Conservation (phyloP, 1,140 invertebrate genomes). For the Panonychus citri region DNA sequence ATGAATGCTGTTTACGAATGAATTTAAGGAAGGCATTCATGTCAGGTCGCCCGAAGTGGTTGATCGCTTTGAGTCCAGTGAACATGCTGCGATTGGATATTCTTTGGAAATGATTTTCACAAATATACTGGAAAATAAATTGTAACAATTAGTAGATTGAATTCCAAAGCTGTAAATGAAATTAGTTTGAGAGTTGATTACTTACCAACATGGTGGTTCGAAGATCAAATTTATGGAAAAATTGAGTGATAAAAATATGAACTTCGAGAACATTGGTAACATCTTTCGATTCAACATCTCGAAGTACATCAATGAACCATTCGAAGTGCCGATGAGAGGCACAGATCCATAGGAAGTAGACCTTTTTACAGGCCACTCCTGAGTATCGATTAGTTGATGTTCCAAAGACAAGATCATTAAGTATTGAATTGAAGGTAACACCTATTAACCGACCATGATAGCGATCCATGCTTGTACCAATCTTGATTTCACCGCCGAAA, state of each 20-base stretch:
- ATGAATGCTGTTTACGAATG: conserved; percentile 88
- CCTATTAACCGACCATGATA: conserved; percentile 96
- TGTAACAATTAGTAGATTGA: neutral
- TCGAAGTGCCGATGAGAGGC: conserved; percentile 97
- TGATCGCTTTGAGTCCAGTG: conserved; percentile 85
- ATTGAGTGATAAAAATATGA: conserved; percentile 98
- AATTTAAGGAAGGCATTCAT: conserved; percentile 93
- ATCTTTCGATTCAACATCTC: conserved; percentile 88
- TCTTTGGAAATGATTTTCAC: conserved; percentile 97
- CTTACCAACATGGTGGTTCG: conserved; percentile 94
- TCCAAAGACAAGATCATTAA: conserved; percentile 86
- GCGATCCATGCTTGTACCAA: conserved; percentile 94
- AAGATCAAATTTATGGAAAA: conserved; percentile 98
- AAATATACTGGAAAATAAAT: conserved; percentile 80
- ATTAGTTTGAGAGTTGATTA: conserved; percentile 14
- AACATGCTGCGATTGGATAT: conserved; percentile 87
- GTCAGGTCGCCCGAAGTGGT: conserved; percentile 93
- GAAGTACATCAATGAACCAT: conserved; percentile 97
- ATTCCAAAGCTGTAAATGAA: no score
- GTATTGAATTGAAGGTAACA: conserved; percentile 94
- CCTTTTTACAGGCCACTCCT: conserved; percentile 83
- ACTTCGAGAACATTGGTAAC: conserved; percentile 90
- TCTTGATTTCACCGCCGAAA: conserved; percentile 95
- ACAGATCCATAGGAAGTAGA: conserved; percentile 98
- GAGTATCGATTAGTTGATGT: conserved; percentile 84